Evolutionary conservation across 2,888 invertebrate species (phyloP).

Genomic region (Herminia tarsipennalis): DNA sequence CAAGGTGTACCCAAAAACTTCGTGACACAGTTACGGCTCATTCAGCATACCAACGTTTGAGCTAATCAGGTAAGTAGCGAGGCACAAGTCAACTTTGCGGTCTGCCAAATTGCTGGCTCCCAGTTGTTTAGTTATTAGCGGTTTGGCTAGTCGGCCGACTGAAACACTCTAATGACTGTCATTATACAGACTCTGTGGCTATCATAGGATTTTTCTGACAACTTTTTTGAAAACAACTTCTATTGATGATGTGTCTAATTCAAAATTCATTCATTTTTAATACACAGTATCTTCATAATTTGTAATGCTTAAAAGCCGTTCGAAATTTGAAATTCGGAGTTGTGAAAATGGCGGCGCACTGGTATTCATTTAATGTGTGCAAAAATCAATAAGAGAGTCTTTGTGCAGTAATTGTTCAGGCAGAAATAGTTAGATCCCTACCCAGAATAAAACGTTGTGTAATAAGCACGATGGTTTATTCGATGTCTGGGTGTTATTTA

Average conservation of each 20-base stretch:
- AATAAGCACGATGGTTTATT: no score
- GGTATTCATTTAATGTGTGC: not conserved
- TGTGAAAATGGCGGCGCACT: no score
- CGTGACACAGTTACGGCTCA: conserved; percentile 44
- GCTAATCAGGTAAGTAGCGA: conserved; percentile 39
- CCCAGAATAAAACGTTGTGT: no score
- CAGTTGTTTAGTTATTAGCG: conserved; percentile 40
- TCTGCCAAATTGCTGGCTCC: conserved; percentile 45
- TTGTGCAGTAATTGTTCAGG: no score
- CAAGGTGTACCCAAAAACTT: conserved; percentile 23
- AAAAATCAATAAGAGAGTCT: not conserved
- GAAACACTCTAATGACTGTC: conserved; percentile 36
- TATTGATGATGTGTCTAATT: no score
- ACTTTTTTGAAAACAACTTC: no score
- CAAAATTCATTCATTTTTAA: no score
- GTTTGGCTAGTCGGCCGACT: conserved; percentile 29
- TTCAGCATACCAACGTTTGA: conserved; percentile 28
- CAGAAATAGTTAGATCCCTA: no score
- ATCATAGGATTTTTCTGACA: conserved; percentile 14
- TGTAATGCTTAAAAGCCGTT: no score
- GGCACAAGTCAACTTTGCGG: conserved; percentile 46
- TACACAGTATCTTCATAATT: no score
- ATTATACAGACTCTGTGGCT: conserved; percentile 27
- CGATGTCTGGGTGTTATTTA: no score
- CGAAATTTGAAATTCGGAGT: not conserved